Conservation (phyloP, 2,888 invertebrate genomes). For the Aphodius granarius region DNA sequence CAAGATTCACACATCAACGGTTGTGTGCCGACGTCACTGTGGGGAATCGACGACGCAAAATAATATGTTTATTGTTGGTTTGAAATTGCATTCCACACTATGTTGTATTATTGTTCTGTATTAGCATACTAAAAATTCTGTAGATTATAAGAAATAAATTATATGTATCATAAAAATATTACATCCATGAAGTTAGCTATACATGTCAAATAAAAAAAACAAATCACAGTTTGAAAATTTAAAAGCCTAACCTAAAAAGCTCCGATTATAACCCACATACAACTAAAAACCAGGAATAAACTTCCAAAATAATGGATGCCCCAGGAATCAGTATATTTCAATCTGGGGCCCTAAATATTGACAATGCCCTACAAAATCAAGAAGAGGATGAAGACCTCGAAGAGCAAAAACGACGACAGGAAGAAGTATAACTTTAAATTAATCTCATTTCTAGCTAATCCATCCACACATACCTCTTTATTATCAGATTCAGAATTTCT, state of each 20-base stretch:
- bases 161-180: no score
- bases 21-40: no score
- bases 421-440: slow-evolving; percentile 32
- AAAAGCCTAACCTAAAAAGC: not conserved
- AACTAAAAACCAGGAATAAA: not conserved
- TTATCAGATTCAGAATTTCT: slow-evolving; percentile 36
- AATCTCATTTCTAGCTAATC: not conserved
- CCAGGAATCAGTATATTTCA: slow-evolving; percentile 35
- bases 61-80: no score
- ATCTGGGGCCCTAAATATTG: slow-evolving; percentile 29
- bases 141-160: no score
- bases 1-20: no score
- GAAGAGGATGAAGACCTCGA: slow-evolving; percentile 39
- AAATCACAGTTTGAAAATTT: not conserved
- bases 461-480: not conserved
- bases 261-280: not conserved
- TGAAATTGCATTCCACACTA: no score
- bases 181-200: not conserved
- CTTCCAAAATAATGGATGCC: slow-evolving; percentile 21
- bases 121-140: no score
- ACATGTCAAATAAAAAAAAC: not conserved
- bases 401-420: slow-evolving; percentile 36
- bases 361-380: slow-evolving; percentile 34
- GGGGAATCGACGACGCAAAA: no score
- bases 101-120: no score